Percentiles rank a stretch among this genome's conserved stretches.
phyloP scores from a whole-genome alignment of 1,140 invertebrate species.

The Anastrepha ludens region DNA sequence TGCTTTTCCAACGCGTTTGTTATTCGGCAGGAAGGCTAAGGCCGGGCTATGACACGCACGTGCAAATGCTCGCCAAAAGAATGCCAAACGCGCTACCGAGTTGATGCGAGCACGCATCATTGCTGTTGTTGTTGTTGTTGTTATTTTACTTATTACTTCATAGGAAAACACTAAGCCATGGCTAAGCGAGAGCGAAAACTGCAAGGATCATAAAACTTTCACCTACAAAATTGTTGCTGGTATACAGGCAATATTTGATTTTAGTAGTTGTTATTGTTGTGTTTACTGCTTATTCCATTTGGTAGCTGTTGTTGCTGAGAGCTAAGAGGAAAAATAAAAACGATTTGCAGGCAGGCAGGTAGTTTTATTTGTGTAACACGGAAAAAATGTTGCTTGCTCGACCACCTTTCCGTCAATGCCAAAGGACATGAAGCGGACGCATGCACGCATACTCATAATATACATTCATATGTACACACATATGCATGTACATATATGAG shows the following conservation, averaged over 20 bases:
- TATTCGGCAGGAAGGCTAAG: constrained; percentile 17
- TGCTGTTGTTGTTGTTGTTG: background rate
- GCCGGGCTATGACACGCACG: background rate
- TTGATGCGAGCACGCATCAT: background rate
- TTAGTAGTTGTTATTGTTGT: background rate
- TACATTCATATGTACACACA: background rate
- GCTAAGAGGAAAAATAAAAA: background rate
- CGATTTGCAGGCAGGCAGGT: constrained; percentile 6
- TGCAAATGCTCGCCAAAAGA: background rate
- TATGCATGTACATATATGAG: background rate
- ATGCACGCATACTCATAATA: background rate
- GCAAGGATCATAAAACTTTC: constrained; percentile 52
- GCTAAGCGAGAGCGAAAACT: constrained; percentile 41
- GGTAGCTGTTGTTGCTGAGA: background rate
- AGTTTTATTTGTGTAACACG: constrained; percentile 1
- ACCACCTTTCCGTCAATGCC: constrained; percentile 26
- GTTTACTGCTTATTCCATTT: background rate
- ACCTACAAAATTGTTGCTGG: constrained; percentile 15
- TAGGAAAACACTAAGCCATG: background rate
- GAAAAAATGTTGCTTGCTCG: constrained; percentile 8
- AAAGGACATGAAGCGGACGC: background rate
- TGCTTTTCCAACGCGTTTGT: background rate
- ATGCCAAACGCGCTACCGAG: background rate
- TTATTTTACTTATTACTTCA: background rate
- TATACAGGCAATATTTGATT: background rate